phyloP scores from a whole-genome alignment of 2,797 vertebrate genomes.

The Cyprinella venusta region DNA sequence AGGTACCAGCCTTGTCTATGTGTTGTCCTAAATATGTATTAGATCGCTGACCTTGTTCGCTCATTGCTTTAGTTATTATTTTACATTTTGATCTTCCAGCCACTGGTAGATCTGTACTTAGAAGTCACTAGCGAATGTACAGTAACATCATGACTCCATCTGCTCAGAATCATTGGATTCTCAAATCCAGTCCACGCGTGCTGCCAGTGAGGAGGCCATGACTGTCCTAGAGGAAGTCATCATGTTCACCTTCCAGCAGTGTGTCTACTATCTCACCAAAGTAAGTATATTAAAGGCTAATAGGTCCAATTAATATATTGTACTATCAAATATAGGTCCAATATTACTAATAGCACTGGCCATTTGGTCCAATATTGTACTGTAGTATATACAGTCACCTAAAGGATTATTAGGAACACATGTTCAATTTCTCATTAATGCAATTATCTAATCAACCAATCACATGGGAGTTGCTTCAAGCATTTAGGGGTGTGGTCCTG shows the following conservation, averaged over 20 bases:
- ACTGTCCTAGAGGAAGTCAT: slow-evolving; percentile 85
- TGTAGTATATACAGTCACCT: background rate
- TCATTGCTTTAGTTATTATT: background rate
- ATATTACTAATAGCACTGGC: no score
- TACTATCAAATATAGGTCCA: no score
- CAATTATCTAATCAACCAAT: no score
- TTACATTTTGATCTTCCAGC: background rate
- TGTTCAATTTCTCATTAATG: no score
- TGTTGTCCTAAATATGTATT: background rate
- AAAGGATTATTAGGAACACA: no score
- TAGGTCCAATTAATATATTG: no score
- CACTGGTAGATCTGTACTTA: background rate
- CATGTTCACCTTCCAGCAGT: slow-evolving; percentile 87
- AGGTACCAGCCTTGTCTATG: slow-evolving; percentile 58
- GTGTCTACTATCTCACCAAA: slow-evolving; percentile 85
- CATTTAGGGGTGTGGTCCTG: no score
- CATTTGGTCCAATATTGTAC: no score
- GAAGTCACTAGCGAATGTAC: background rate
- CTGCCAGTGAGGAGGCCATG: slow-evolving; percentile 83
- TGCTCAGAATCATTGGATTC: slow-evolving; percentile 68
- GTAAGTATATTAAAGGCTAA: slow-evolving; percentile 60
- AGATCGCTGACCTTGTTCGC: background rate
- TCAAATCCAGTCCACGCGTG: slow-evolving; percentile 72
- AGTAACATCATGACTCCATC: background rate
- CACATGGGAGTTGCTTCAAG: no score